phyloP scores from a whole-genome alignment of 2,888 invertebrate species.

The Oscheius sp. region DNA sequence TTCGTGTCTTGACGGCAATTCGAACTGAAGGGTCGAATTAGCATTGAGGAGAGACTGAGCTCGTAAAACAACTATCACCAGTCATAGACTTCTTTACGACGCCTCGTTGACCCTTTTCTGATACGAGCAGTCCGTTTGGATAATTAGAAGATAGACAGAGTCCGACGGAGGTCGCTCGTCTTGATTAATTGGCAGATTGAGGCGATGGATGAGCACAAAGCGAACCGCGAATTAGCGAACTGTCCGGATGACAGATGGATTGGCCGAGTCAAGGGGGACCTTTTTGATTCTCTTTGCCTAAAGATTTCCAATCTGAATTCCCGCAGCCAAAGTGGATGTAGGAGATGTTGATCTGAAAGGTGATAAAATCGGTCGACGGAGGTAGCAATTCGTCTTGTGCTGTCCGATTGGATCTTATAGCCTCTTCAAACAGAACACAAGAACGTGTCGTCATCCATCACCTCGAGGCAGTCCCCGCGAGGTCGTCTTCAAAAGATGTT shows the following conservation, averaged over 20 bases:
- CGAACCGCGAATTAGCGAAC: no score
- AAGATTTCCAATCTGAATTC: no score
- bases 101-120: slow-evolving; percentile 24
- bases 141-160: slow-evolving; percentile 31
- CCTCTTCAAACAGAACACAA: slow-evolving; percentile 33
- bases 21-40: slow-evolving; percentile 32
- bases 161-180: slow-evolving; percentile 16
- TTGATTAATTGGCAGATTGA: slow-evolving; percentile 34
- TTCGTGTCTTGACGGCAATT: slow-evolving; percentile 29
- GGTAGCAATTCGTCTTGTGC: slow-evolving; percentile 24
- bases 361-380: slow-evolving; percentile 22
- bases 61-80: slow-evolving; percentile 7
- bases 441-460: slow-evolving; percentile 36
- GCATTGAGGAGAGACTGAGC: slow-evolving; percentile 3
- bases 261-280: no score
- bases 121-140: slow-evolving; percentile 12
- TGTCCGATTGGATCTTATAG: slow-evolving; percentile 25
- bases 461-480: slow-evolving; percentile 1
- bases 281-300: no score
- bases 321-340: no score
- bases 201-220: no score
- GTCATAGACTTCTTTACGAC: slow-evolving; percentile 11
- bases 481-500: slow-evolving; percentile 4
- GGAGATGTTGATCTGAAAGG: slow-evolving; percentile 3
- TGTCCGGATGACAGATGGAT: no score